These are phyloP conservation scores for Artibeus lituratus DNA, from an alignment of 2,797 vertebrate genomes.

Conservation along the genomic window DNA sequence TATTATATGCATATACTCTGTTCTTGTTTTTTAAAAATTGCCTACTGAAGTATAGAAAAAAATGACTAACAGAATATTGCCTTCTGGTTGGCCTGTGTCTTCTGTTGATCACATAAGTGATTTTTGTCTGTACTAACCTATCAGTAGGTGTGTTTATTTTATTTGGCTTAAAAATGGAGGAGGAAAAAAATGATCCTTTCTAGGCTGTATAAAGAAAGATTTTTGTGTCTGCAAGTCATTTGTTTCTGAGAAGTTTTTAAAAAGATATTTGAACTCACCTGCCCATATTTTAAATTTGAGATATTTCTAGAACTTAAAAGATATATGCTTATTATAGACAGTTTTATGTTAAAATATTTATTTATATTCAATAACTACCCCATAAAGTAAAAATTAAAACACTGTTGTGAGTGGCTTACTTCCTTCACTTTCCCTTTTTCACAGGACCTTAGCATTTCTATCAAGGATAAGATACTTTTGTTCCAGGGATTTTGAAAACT, in stretches of 20 bases:
- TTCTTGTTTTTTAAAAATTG: background rate
- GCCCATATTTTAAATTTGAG: background rate
- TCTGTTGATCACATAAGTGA: background rate
- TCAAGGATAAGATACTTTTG: background rate
- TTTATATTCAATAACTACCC: background rate
- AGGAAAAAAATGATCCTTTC: background rate
- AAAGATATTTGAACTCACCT: background rate
- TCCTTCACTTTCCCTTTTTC: background rate
- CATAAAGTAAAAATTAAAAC: conserved; percentile 10
- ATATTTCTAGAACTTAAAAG: background rate
- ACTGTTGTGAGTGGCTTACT: background rate
- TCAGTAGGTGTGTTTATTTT: background rate
- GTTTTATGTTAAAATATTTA: background rate
- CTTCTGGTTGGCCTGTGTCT: background rate
- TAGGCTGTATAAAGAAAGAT: background rate
- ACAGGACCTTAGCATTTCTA: background rate
- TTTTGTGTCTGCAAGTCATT: conserved; percentile 27
- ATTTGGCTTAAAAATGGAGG: background rate
- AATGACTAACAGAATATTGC: background rate
- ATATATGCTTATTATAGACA: background rate
- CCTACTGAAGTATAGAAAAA: background rate
- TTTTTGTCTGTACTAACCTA: background rate
- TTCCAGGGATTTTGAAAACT: conserved; percentile 32
- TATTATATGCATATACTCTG: background rate
- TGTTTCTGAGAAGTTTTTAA: background rate